Evolutionary conservation across 1,140 invertebrate species (phyloP), one percentile per base, ranked within the genome.

Genomic region (Latrodectus geometricus): DNA sequence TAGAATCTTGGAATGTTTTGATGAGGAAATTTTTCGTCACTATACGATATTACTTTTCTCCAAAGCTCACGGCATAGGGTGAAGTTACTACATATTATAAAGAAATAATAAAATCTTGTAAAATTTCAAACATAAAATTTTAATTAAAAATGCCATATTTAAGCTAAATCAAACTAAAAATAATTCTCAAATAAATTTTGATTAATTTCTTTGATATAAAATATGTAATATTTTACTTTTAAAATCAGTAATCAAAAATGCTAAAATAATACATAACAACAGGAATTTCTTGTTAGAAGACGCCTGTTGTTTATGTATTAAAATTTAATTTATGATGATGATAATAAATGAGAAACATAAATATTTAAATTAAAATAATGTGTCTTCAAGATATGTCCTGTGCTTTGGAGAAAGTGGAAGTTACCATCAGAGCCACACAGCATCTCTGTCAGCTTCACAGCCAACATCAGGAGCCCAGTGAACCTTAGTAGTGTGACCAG

Each of bases 391-490:
- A 56, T 76, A 0, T n/a, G 73, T 73, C 72, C 20, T 50, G 52
- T 61, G 50, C 20, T 69, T 75, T 73, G 74, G 75, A 72, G 82
- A 84, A 61, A 61, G 15, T 15, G 52, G 56, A 78, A 86, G 83
- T 86, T 80, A 87, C 70, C 77, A 87, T 87, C 85, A 87, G 77
- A 87, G 85, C 85, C 85, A 87, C 49, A 87, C 85, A 11, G 85
- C 85, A 56, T 87, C 85, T 68, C 85, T 79, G 15, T 87, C 85
- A 12, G 11, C 76, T 52, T 87, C 85, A 48, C 76, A 80, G 12
- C 85, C 76, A 11, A 80, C 77, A 68, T 87, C 85, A 17, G 85
- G 85, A 35, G 85, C 85, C 85, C 85, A 87, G 48, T 76, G 85
- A 4, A 87, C 85, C 66, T 87, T 87, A n/a, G 52, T 87, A 0